phyloP scores from a whole-genome alignment of 2,888 invertebrate genomes.

The Drosophila vallismaia region DNA sequence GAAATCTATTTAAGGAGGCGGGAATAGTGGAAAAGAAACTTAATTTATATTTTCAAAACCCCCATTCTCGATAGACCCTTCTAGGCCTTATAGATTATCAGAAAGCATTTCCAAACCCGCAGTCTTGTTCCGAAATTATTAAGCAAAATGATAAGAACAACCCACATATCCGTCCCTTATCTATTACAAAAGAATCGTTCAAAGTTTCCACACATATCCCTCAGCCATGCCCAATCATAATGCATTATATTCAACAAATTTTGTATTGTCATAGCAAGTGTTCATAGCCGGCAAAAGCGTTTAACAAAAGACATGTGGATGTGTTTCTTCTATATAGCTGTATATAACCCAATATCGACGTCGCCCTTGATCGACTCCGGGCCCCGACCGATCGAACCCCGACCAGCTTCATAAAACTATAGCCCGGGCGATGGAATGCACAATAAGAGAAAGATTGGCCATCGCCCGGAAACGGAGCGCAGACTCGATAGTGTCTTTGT shows the following conservation, averaged over 20 bases:
- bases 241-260: slow-evolving; percentile 16
- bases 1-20: too few relatives aligned
- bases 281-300: slow-evolving; percentile 21
- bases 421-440: slow-evolving; percentile 8
- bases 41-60: too few relatives aligned
- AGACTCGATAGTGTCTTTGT: not conserved
- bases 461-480: not conserved
- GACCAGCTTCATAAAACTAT: too few relatives aligned
- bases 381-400: slow-evolving; percentile 2
- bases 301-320: slow-evolving; percentile 20
- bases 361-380: slow-evolving; percentile 7
- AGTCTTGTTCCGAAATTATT: too few relatives aligned
- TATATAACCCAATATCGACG: slow-evolving; percentile 25
- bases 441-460: not conserved
- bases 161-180: not conserved
- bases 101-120: too few relatives aligned
- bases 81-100: too few relatives aligned
- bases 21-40: too few relatives aligned
- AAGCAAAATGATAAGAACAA: not conserved
- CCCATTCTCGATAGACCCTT: too few relatives aligned
- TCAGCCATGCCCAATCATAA: not conserved
- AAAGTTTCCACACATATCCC: not conserved
- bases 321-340: slow-evolving; percentile 24
- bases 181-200: not conserved
- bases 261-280: slow-evolving; percentile 20